phyloP scores from a whole-genome alignment of 1,140 invertebrate species.

The Hesperophylax magnus region DNA sequence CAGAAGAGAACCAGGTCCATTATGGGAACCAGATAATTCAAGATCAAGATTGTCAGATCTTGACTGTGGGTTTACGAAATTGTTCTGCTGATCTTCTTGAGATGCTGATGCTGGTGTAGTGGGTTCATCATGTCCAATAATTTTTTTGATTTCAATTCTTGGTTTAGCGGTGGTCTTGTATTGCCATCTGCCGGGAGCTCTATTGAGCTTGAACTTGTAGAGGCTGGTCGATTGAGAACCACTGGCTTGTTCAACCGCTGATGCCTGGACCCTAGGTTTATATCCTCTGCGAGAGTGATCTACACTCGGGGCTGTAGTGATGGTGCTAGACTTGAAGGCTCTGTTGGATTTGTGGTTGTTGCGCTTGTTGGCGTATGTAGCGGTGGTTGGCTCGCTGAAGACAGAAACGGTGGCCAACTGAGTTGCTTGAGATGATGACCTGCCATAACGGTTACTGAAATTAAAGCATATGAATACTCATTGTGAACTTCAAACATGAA shows the following conservation, averaged over 20 bases:
- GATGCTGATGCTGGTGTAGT: constrained; percentile 66
- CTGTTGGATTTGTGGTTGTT: constrained; percentile 66
- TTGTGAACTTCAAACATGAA: no score
- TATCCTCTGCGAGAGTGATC: constrained; percentile 71
- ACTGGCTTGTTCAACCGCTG: constrained; percentile 69
- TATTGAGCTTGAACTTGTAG: constrained; percentile 83
- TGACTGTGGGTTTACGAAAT: constrained; percentile 62
- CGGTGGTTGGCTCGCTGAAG: constrained; percentile 72
- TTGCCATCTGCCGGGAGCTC: constrained; percentile 86
- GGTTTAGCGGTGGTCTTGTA: constrained; percentile 91
- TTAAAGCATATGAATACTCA: constrained; percentile 31
- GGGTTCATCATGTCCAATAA: constrained; percentile 72
- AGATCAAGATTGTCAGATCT: constrained; percentile 75
- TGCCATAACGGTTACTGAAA: constrained; percentile 70
- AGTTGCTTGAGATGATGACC: constrained; percentile 65
- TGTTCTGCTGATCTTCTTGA: constrained; percentile 64
- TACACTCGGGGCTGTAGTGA: constrained; percentile 62
- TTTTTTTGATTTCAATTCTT: constrained; percentile 84
- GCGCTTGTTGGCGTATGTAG: constrained; percentile 67
- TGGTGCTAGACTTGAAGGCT: constrained; percentile 64
- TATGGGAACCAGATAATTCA: constrained; percentile 78
- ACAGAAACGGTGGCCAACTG: constrained; percentile 75
- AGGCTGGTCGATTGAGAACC: constrained; percentile 71
- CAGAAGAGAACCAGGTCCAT: constrained; percentile 72
- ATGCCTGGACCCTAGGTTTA: constrained; percentile 73